Evolutionary conservation across 2,888 invertebrate species (phyloP).

Genomic region (Melieria picta): DNA sequence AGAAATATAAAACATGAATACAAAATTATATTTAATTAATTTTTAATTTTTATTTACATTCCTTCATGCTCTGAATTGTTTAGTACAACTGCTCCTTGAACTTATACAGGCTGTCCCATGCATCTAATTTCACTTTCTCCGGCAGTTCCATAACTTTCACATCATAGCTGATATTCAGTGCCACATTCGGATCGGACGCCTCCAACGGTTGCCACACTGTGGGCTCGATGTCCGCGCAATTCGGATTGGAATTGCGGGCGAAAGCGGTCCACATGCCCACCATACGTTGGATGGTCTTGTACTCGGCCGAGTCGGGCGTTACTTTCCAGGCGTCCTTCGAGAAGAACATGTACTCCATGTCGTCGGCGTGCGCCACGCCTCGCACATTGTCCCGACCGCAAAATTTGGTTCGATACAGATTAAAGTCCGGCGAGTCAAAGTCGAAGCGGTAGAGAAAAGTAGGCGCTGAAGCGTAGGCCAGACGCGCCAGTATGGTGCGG

Average conservation of each 20-base stretch:
- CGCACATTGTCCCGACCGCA: slow-evolving; percentile 54
- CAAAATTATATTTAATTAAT: neutral
- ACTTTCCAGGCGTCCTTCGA: slow-evolving; percentile 46
- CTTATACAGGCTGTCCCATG: slow-evolving; percentile 59
- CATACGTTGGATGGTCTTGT: slow-evolving; percentile 56
- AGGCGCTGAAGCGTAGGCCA: slow-evolving; percentile 49
- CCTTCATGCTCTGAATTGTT: slow-evolving; percentile 12
- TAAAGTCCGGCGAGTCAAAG: slow-evolving; percentile 61
- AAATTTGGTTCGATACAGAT: slow-evolving; percentile 52
- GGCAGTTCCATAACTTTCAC: slow-evolving; percentile 48
- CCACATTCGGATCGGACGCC: slow-evolving; percentile 46
- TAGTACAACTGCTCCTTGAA: slow-evolving; percentile 39
- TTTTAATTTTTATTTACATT: neutral
- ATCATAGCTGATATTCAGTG: slow-evolving; percentile 56
- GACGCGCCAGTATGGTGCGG: slow-evolving; percentile 53
- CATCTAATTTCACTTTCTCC: slow-evolving; percentile 53
- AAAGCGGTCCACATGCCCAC: slow-evolving; percentile 56
- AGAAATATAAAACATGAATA: neutral
- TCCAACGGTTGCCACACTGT: slow-evolving; percentile 53
- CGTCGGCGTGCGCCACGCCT: slow-evolving; percentile 63
- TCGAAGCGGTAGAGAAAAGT: slow-evolving; percentile 63
- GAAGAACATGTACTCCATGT: slow-evolving; percentile 60
- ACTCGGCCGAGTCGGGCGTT: slow-evolving; percentile 48
- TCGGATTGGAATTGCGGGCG: slow-evolving; percentile 59
- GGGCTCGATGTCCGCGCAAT: slow-evolving; percentile 46